Evolutionary conservation across 2,113 vertebrate species (phyloP).

Genomic region (Triplophysa dalaica): DNA sequence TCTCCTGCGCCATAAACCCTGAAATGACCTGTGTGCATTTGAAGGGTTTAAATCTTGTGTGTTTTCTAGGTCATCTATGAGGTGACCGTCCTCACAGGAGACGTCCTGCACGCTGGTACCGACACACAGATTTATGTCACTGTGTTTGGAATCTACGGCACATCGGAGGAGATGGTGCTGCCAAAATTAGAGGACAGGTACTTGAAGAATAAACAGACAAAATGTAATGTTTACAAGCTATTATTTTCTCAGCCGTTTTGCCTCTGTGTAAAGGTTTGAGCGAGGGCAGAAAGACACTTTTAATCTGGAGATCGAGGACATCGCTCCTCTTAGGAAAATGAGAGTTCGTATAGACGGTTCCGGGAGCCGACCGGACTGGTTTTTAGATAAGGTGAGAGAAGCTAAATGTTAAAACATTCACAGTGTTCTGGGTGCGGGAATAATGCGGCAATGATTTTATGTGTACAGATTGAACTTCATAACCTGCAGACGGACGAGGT

Average conservation of each 20-base stretch:
- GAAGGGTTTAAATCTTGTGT: background rate
- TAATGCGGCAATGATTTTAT: background rate
- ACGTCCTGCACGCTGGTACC: constrained; percentile 82
- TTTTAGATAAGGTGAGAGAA: constrained; percentile 75
- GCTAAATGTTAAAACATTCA: background rate
- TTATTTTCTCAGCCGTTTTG: background rate
- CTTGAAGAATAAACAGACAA: background rate
- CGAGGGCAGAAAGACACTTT: constrained; percentile 93
- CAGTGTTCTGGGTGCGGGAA: constrained; percentile 20
- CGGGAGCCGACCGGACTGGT: constrained; percentile 93
- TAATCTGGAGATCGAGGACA: constrained; percentile 90
- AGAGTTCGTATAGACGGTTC: constrained; percentile 84
- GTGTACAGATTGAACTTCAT: constrained; percentile 80
- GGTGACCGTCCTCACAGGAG: constrained; percentile 87
- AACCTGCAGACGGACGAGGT: constrained; percentile 84
- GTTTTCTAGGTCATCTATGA: constrained; percentile 85
- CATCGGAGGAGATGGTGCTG: constrained; percentile 87
- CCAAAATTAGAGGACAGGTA: constrained; percentile 93
- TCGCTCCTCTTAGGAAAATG: constrained; percentile 91
- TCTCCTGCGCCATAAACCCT: too few species aligned
- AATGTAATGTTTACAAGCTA: background rate
- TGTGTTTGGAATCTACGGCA: constrained; percentile 89
- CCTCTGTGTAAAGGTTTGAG: constrained; percentile 82
- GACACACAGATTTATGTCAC: constrained; percentile 88
- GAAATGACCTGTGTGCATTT: background rate